A percentile compares a stretch with the other conserved stretches of the same genome.
These are phyloP conservation scores for Temnothorax longispinosus DNA, from an alignment of 1,140 invertebrate species.

Conservation along the genomic window DNA sequence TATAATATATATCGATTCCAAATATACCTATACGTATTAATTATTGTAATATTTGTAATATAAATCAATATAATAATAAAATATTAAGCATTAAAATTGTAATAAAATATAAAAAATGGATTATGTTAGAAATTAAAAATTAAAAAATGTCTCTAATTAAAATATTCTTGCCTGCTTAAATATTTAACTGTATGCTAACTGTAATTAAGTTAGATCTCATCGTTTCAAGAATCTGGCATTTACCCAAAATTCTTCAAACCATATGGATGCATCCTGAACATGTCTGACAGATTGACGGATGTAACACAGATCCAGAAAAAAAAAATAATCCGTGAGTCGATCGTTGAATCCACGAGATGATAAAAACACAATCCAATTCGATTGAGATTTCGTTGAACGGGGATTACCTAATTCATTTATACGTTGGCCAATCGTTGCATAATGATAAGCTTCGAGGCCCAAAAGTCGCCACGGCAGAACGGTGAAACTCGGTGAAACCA, in stretches of 20 bases:
- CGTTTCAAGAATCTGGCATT: not conserved
- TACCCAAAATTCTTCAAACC: not conserved
- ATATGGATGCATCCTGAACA: not conserved
- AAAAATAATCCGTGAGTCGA: not conserved
- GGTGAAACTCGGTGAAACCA: conserved; percentile 75
- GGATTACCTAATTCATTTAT: conserved; percentile 69
- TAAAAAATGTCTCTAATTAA: not conserved
- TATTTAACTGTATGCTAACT: not conserved
- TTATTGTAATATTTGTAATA: conserved; percentile 1
- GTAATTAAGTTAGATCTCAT: not conserved
- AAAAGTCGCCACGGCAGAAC: conserved; percentile 61
- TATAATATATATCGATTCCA: not conserved
- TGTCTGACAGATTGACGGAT: not conserved
- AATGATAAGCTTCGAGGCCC: conserved; percentile 72
- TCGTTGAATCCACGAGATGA: not conserved
- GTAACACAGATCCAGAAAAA: too few species aligned
- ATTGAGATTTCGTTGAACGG: conserved; percentile 61
- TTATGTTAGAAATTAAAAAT: conserved; percentile 2
- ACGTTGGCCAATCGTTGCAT: conserved; percentile 73
- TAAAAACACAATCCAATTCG: conserved; percentile 16
- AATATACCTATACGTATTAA: not conserved
- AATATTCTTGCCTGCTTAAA: not conserved
- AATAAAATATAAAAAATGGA: not conserved
- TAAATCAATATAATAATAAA: not conserved
- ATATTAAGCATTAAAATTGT: not conserved